Evolutionary conservation across 2,888 invertebrate genomes (phyloP).

Genomic region (Athrips mouffetella): DNA sequence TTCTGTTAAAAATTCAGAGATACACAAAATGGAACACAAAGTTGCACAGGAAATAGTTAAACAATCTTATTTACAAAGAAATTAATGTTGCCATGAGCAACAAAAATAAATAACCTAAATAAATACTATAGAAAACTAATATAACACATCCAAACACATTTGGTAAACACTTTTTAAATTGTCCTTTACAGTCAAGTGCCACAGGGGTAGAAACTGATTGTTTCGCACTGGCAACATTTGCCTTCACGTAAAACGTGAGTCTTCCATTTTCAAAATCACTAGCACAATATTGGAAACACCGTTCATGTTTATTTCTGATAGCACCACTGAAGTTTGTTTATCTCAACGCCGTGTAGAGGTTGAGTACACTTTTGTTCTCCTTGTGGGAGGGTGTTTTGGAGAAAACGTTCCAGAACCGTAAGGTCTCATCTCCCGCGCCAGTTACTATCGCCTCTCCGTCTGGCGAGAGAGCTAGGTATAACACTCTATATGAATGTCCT

Average conservation of each 20-base stretch:
- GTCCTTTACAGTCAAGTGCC: constrained; percentile 7
- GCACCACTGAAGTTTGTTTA: constrained; percentile 36
- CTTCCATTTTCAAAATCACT: no score
- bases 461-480: constrained; percentile 97
- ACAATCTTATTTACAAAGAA: constrained; percentile 13
- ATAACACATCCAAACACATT: constrained; percentile 20
- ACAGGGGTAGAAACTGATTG: no score
- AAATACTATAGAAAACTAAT: constrained; percentile 21
- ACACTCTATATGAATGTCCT: constrained; percentile 96
- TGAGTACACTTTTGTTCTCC: constrained; percentile 95
- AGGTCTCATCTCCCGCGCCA: constrained; percentile 98
- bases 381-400: constrained; percentile 97
- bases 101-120: constrained; percentile 24
- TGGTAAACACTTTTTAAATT: constrained; percentile 16
- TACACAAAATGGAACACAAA: constrained; percentile 1
- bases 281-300: no score
- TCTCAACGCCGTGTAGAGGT: constrained; percentile 89
- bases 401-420: constrained; percentile 99
- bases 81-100: constrained; percentile 12
- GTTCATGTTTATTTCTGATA: not conserved
- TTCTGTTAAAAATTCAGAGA: not conserved
- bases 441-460: constrained; percentile 99
- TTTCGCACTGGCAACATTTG: not conserved
- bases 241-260: no score
- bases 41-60: constrained; percentile 7